phyloP scores from a whole-genome alignment of 1,140 invertebrate species.

The Drosophila bocqueti region DNA sequence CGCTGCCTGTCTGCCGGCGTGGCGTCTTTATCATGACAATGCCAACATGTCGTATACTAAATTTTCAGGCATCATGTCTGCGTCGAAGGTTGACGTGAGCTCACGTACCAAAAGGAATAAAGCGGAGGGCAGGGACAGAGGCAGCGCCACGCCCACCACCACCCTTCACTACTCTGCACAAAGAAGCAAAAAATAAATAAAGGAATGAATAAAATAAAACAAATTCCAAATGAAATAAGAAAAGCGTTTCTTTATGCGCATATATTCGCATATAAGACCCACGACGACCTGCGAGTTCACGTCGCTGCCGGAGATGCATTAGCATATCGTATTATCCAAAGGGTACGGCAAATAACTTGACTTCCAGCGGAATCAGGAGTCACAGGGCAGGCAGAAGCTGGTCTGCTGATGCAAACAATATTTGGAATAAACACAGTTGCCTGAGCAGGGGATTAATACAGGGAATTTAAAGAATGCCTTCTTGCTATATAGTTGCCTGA shows the following conservation, averaged over 20 bases:
- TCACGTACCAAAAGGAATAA: conserved; percentile 38
- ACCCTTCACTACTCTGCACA: neutral
- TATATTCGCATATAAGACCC: conserved; percentile 12
- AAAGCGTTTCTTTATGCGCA: conserved; percentile 25
- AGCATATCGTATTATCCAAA: conserved; percentile 35
- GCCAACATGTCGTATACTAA: conserved; percentile 61
- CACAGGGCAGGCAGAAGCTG: neutral
- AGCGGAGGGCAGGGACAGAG: neutral
- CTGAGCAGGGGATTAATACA: neutral
- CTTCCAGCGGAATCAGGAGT: conserved; percentile 5
- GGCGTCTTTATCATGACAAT: conserved; percentile 58
- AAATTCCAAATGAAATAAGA: conserved; percentile 47
- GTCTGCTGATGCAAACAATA: conserved; percentile 1
- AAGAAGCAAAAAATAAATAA: neutral
- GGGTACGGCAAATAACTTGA: conserved; percentile 13
- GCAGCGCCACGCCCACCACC: conserved; percentile 18
- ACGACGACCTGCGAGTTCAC: conserved; percentile 15
- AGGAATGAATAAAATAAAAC: conserved; percentile 31
- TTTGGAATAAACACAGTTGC: neutral
- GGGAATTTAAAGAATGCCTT: neutral
- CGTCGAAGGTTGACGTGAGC: conserved; percentile 52
- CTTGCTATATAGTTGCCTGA: neutral
- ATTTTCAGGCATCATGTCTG: conserved; percentile 59
- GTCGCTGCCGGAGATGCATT: conserved; percentile 21
- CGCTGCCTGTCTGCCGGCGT: neutral